phyloP scores from a whole-genome alignment of 2,113 vertebrate genomes.

The Gila orcuttii region DNA sequence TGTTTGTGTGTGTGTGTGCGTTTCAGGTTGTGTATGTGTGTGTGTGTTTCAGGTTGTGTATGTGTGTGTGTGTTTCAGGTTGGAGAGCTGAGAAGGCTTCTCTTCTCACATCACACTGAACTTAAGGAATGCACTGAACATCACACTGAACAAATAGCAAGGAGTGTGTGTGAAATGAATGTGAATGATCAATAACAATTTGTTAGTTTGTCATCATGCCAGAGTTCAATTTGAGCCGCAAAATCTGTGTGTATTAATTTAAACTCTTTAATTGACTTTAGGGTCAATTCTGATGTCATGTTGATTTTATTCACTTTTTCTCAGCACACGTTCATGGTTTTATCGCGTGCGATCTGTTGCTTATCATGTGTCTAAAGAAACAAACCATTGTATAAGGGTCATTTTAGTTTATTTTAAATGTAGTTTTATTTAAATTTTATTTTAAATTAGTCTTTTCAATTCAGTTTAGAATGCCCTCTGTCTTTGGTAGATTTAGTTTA shows the following conservation, averaged over 20 bases:
- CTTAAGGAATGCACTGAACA: not conserved
- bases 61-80: not conserved
- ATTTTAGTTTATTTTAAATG: too few species aligned
- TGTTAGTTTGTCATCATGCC: not conserved
- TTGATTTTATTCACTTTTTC: too few species aligned
- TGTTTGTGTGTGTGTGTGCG: not conserved
- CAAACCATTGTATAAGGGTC: too few species aligned
- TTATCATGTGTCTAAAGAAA: too few species aligned
- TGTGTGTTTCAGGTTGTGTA: not conserved
- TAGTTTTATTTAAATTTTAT: too few species aligned
- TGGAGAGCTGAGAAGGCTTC: slow-evolving; percentile 10
- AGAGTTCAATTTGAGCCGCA: not conserved
- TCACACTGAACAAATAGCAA: not conserved
- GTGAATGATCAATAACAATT: slow-evolving; percentile 7
- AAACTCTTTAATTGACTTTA: not conserved
- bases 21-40: not conserved
- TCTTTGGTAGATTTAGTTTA: not conserved
- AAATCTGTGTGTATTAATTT: not conserved
- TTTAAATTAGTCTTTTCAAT: not conserved
- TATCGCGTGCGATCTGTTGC: too few species aligned
- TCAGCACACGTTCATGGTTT: too few species aligned
- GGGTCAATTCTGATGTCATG: too few species aligned
- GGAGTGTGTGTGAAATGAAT: not conserved
- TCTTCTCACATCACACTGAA: not conserved
- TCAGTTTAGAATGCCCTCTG: not conserved